Conservation (phyloP, 2,888 invertebrate species). For the Philereme transversata region DNA sequence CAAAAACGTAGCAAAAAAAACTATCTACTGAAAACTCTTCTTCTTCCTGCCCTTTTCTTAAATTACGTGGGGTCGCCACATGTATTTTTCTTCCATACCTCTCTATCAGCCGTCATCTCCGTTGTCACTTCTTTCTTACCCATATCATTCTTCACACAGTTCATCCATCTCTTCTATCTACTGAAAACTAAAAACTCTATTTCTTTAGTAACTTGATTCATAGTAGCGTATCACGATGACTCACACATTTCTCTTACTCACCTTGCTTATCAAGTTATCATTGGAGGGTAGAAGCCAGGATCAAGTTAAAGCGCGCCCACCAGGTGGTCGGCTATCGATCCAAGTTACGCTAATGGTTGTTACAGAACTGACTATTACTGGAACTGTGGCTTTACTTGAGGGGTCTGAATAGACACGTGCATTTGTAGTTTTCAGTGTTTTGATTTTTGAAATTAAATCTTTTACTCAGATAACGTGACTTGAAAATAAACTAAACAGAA, state of each 20-base stretch:
- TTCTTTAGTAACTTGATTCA: no score
- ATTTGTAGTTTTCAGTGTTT: conserved; percentile 13
- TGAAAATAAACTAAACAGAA: no score
- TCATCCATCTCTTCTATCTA: no score
- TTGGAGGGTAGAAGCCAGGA: conserved; percentile 38
- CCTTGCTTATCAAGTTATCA: conserved; percentile 23
- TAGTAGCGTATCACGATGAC: background rate
- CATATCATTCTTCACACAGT: no score
- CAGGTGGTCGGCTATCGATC: conserved; percentile 57
- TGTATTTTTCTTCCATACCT: no score
- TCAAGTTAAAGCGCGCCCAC: conserved; percentile 56
- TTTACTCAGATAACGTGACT: background rate
- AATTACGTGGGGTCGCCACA: no score
- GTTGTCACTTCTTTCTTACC: no score
- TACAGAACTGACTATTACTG: conserved; percentile 16
- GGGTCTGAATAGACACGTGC: conserved; percentile 17
- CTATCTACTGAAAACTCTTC: no score
- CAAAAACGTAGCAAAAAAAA: no score
- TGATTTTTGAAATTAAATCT: conserved; percentile 14
- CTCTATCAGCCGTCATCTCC: no score
- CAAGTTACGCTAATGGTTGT: conserved; percentile 23
- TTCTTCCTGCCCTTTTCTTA: no score
- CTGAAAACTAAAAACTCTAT: no score
- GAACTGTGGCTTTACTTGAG: conserved; percentile 19
- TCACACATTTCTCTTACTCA: conserved; percentile 10